phyloP scores from a whole-genome alignment of 2,113 vertebrate genomes.

The Lepus americanus region DNA sequence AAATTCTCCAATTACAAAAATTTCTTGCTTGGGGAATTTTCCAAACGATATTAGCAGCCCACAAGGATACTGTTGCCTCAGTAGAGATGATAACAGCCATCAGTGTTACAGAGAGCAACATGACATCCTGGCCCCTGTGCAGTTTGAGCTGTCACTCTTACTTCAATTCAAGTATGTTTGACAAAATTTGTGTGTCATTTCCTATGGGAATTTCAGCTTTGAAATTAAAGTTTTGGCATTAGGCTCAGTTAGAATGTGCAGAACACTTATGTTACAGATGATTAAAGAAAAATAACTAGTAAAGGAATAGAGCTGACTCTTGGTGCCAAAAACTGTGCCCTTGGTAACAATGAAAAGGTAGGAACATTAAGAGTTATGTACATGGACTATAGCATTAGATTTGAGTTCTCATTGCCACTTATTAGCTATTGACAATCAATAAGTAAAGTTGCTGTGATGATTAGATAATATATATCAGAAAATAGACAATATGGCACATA shows the following conservation, averaged over 20 bases:
- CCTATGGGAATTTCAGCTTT: not conserved
- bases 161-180: not conserved
- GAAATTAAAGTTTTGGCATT: slow-evolving; percentile 2
- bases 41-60: not conserved
- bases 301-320: not conserved
- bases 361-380: not conserved
- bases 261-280: not conserved
- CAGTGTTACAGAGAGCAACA: not conserved
- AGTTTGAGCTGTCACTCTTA: not conserved
- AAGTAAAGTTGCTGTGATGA: not conserved
- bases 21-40: not conserved
- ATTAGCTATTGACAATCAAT: not conserved
- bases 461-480: not conserved
- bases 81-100: not conserved
- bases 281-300: not conserved
- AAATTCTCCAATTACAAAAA: not conserved
- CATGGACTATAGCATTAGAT: not conserved
- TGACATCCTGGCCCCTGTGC: not conserved
- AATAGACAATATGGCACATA: not conserved
- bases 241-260: not conserved
- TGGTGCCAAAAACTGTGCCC: no score
- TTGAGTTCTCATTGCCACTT: not conserved
- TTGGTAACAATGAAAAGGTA: not conserved
- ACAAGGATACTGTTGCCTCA: not conserved
- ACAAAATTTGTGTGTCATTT: slow-evolving; percentile 22